Percentiles rank a stretch among this genome's conserved stretches.
Conservation (phyloP, 2,797 vertebrate species). For the Eulemur mongoz region DNA sequence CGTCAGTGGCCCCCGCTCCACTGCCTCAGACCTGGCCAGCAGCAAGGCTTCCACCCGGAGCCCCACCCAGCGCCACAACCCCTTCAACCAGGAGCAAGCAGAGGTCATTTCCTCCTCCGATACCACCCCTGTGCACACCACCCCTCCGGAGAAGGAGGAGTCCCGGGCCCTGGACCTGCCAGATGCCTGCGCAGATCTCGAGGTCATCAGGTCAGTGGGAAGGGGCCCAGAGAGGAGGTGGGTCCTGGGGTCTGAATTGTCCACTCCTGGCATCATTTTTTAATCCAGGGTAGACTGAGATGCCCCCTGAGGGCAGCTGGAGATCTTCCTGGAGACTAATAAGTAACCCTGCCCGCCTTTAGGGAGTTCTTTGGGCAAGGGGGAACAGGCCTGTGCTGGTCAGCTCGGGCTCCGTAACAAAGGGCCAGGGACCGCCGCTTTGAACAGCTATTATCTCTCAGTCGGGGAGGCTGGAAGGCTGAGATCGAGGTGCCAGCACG, state of each 20-base stretch:
- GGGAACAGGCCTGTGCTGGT: not conserved
- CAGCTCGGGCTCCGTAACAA: not conserved
- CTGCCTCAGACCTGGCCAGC: conserved; percentile 86
- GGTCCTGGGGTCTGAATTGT: not conserved
- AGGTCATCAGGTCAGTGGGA: conserved; percentile 94
- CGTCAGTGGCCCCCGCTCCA: conserved; percentile 91
- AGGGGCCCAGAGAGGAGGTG: not conserved
- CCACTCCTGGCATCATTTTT: not conserved
- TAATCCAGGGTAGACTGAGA: not conserved
- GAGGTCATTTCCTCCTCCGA: conserved; percentile 86
- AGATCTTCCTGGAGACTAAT: not conserved
- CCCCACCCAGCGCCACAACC: conserved; percentile 93
- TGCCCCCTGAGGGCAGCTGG: fast-evolving
- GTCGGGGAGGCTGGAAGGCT: not conserved
- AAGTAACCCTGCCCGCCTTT: not conserved
- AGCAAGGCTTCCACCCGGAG: conserved; percentile 85
- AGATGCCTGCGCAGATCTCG: conserved; percentile 88
- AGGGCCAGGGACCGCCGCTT: not conserved
- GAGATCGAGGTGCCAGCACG: not conserved
- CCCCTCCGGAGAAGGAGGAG: conserved; percentile 77
- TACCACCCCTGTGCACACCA: conserved; percentile 90
- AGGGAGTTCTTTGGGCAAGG: not conserved
- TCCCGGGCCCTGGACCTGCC: conserved; percentile 82
- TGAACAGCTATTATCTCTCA: not conserved
- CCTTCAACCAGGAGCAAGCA: conserved; percentile 91